A percentile compares a stretch with the other conserved stretches of the same genome.
Evolutionary conservation across 1,140 invertebrate genomes (phyloP).

Genomic region (Sitophilus oryzae): DNA sequence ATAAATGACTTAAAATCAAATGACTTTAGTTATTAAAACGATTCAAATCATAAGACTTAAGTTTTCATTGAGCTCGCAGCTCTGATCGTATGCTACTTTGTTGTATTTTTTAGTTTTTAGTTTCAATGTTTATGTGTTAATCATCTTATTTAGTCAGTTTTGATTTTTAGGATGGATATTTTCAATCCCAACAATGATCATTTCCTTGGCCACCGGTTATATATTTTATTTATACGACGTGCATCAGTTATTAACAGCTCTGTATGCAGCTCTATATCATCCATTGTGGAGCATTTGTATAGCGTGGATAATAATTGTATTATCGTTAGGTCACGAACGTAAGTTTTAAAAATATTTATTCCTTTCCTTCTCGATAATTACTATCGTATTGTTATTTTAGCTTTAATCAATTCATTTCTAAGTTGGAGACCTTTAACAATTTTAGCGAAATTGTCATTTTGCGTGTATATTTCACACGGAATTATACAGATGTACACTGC

Average conservation of each 20-base stretch:
- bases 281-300: conserved; percentile 61
- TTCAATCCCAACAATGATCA: conserved; percentile 36
- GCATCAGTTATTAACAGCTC: conserved; percentile 52
- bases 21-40: too few species aligned
- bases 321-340: conserved; percentile 34
- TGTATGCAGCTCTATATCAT: conserved; percentile 61
- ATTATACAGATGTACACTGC: conserved; percentile 57
- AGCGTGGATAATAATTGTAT: conserved; percentile 61
- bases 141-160: too few species aligned
- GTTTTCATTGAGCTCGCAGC: too few species aligned
- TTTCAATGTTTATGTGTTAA: too few species aligned
- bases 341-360: conserved; percentile 14
- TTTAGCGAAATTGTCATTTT: conserved; percentile 62
- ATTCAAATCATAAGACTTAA: too few species aligned
- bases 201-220: conserved; percentile 52
- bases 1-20: too few species aligned
- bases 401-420: conserved; percentile 54
- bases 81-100: too few species aligned
- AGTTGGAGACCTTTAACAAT: conserved; percentile 59
- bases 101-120: too few species aligned
- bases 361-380: too few species aligned
- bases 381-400: conserved; percentile 45
- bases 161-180: conserved; percentile 37
- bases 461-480: conserved; percentile 66
- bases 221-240: conserved; percentile 58